Evolutionary conservation across 1,140 invertebrate species (phyloP), one percentile per base, ranked within the genome.

Genomic region (Heliconius melpomene): DNA sequence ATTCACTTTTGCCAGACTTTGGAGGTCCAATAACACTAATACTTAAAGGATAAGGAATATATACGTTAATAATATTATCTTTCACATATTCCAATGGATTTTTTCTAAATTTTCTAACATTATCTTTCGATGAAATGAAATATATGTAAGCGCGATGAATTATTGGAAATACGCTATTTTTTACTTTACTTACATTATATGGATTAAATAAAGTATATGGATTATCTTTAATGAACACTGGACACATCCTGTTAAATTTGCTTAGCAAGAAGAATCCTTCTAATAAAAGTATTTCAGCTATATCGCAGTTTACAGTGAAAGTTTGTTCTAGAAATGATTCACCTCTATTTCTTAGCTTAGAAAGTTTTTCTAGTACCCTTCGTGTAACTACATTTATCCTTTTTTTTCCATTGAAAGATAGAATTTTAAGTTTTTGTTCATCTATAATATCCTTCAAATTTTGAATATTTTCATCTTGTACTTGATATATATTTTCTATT

Each of bases 21-120:
- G 97, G 97, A 11, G 97, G 97, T 1, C 98, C 98, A 77, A 98
- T 97, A 54, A 98, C 94, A 50, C 96, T 96, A 32, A 98, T 95
- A 83, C 97, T 95, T 73, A 97, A 93, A 7, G 97, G 97, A 78
- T 95, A 88, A 74, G 95, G 80, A 8, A 93, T 88, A 85, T 94
- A 95, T 13, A 86, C 83, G 26, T 85, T 85, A 16, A 95, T 90
- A 66, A 79, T 85, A 8, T 89, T 80, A 78, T 82, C 81, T 52
- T 83, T 74, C 32, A 95, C 87, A 85, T 96, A 96, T 85, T 95
- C 95, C 26, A 96, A 84, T 7, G 95, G 95, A 85, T 96, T 88
- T 16, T 86, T 84, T 77, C 91, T 86, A 85, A 96, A 96, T 75
- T 90, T 92, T n/a, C 81, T 83, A 1, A 93, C 81, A 74, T 94